phyloP scores from a whole-genome alignment of 2,888 invertebrate species.

The Dryobotodes eremita region DNA sequence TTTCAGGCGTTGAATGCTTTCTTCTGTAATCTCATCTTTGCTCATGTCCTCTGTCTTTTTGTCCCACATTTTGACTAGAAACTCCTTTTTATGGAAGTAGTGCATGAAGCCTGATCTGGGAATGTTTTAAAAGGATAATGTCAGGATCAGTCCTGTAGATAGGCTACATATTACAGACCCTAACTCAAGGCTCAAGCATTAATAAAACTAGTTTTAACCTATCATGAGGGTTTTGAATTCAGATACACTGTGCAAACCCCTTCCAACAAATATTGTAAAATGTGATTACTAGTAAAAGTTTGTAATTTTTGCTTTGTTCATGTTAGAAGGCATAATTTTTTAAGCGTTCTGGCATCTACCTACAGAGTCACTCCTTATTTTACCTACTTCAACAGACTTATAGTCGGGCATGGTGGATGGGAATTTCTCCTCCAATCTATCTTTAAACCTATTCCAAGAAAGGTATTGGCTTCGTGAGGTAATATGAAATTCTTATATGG shows the following conservation, averaged over 20 bases:
- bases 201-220: not conserved
- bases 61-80: slow-evolving; percentile 97
- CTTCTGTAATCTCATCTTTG: slow-evolving; percentile 91
- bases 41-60: slow-evolving; percentile 93
- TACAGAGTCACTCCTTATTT: not conserved
- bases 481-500: not conserved
- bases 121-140: slow-evolving; percentile 16
- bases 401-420: no score
- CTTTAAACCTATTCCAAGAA: not conserved
- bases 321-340: not conserved
- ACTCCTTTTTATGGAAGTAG: slow-evolving; percentile 95
- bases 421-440: not conserved
- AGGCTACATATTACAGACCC: not conserved
- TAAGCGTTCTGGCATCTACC: not conserved
- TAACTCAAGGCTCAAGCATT: not conserved
- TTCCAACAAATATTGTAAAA: not conserved
- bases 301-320: not conserved
- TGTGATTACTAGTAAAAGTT: not conserved
- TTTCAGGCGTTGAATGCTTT: slow-evolving; percentile 92
- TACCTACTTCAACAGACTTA: not conserved
- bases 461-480: not conserved
- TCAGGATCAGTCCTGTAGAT: not conserved
- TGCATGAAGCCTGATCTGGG: slow-evolving; percentile 95
- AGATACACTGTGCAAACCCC: not conserved
- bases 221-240: not conserved